Percentiles rank a stretch among this genome's conserved stretches.
Conservation (phyloP, 2,888 invertebrate species). For the Andrena bicolor region DNA sequence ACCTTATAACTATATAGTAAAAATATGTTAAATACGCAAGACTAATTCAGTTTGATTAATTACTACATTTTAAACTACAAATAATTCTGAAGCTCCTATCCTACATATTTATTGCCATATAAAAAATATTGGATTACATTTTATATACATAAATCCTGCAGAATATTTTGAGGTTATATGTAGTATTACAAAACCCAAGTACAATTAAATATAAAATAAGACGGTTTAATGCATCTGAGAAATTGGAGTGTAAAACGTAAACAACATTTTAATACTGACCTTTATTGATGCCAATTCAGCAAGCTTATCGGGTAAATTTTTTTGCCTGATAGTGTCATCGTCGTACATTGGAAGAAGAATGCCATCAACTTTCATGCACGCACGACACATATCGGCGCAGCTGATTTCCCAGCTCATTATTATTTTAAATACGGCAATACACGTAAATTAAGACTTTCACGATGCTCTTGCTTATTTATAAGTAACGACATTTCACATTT, state of each 20-base stretch:
- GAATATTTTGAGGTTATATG: conserved; percentile 37
- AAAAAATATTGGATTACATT: not conserved
- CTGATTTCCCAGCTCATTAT: conserved; percentile 75
- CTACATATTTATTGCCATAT: not conserved
- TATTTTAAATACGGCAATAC: conserved; percentile 27
- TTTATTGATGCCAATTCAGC: conserved; percentile 77
- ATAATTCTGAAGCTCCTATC: not conserved
- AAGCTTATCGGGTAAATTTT: conserved; percentile 80
- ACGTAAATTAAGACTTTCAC: conserved; percentile 31
- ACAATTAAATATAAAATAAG: not conserved
- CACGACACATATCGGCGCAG: conserved; percentile 80
- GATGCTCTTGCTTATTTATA: conserved; percentile 5
- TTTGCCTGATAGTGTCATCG: conserved; percentile 73
- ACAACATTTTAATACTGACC: conserved; percentile 42
- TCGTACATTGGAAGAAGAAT: conserved; percentile 80
- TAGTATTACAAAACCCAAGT: not conserved
- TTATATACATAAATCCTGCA: not conserved
- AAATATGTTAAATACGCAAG: not conserved
- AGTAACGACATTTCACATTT: conserved; percentile 66
- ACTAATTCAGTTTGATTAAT: not conserved
- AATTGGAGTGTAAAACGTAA: not conserved
- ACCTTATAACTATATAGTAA: not conserved
- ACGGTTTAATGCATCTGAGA: not conserved
- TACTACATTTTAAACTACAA: not conserved
- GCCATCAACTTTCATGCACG: conserved; percentile 82